A percentile compares a stretch with the other conserved stretches of the same genome.
Conservation (phyloP, 2,797 vertebrate species). For the Mastacembelus armatus region DNA sequence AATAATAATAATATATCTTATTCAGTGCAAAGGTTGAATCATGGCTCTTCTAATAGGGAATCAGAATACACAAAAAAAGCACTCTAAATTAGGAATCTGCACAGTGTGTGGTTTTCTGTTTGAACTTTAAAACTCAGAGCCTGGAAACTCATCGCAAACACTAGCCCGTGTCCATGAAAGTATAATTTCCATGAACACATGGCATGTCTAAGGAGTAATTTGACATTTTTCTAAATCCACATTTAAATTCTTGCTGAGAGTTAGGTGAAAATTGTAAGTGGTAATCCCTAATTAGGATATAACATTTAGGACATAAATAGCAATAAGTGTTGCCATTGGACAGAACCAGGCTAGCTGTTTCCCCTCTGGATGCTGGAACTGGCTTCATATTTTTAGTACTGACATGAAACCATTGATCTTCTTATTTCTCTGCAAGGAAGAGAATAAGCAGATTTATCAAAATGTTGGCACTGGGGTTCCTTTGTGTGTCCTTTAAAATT, state of each 20-base stretch:
- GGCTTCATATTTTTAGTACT: not conserved
- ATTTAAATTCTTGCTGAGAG: not conserved
- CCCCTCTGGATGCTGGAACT: not conserved
- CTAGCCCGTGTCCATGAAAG: not conserved
- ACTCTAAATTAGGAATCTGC: not conserved
- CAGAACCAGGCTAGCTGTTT: no score
- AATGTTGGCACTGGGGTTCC: no score
- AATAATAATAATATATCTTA: constrained; percentile 11
- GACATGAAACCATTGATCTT: not conserved
- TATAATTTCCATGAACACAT: not conserved
- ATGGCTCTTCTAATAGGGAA: not conserved
- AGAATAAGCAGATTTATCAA: not conserved
- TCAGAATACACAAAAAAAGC: not conserved
- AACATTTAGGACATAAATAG: no score
- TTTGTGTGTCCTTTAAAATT: no score
- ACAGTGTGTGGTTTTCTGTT: not conserved
- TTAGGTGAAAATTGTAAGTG: not conserved
- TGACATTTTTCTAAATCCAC: not conserved
- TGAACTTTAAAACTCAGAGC: no score
- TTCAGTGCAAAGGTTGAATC: constrained; percentile 12
- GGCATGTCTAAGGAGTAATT: not conserved
- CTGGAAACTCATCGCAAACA: not conserved
- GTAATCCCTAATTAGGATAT: no score
- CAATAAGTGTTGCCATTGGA: no score
- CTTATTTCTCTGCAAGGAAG: no score